Evolutionary conservation across 2,888 invertebrate species (phyloP).

Genomic region (Himalopsyche japonica): DNA sequence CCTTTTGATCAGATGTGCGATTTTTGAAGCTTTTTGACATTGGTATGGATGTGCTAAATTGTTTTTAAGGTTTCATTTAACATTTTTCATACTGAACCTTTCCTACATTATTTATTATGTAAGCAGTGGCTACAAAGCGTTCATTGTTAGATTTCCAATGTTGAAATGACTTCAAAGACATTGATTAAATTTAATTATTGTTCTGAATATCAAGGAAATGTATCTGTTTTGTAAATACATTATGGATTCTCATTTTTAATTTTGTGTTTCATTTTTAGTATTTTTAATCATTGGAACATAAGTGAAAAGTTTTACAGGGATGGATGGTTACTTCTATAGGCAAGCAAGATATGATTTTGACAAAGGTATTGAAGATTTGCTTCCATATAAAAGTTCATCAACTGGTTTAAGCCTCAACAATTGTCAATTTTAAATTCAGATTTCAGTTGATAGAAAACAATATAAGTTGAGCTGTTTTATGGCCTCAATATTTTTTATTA

Average conservation of each 20-base stretch:
- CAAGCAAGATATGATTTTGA: too few species aligned
- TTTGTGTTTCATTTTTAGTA: not conserved
- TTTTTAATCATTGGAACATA: not conserved
- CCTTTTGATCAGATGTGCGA: not conserved
- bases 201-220: not conserved
- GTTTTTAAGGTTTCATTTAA: too few species aligned
- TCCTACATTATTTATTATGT: not conserved
- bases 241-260: not conserved
- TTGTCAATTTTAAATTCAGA: too few species aligned
- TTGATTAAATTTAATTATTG: not conserved
- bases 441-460: too few species aligned
- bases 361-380: too few species aligned
- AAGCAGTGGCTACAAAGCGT: not conserved
- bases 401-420: too few species aligned
- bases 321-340: too few species aligned
- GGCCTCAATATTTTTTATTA: too few species aligned
- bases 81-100: not conserved
- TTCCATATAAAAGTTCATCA: too few species aligned
- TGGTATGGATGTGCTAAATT: not conserved
- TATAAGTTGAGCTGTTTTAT: too few species aligned
- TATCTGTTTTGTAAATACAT: not conserved
- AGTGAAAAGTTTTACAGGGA: not conserved
- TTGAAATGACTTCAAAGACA: not conserved
- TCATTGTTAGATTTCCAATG: not conserved
- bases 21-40: not conserved